Conservation (phyloP, 2,113 vertebrate species). For the Sinocyclocheilus anophthalmus region DNA sequence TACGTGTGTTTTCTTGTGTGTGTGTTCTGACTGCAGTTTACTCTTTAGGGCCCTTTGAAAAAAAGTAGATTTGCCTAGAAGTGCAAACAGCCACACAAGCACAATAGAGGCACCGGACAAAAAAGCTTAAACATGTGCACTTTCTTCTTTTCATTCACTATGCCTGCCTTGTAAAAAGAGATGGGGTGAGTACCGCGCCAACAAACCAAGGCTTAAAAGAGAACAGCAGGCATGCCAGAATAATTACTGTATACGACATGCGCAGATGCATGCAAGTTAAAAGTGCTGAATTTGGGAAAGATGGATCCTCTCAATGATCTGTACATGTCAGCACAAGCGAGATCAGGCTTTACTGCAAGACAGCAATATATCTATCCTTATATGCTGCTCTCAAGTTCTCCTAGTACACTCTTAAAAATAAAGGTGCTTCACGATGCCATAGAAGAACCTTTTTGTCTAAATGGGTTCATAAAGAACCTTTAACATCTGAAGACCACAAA, state of each 20-base stretch:
- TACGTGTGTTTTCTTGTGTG: not conserved
- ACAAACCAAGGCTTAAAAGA: not conserved
- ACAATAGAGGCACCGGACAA: not conserved
- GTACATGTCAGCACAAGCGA: not conserved
- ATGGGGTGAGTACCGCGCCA: slow-evolving; percentile 2
- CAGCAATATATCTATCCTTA: not conserved
- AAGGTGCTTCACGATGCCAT: too few relatives aligned
- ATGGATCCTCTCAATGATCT: not conserved
- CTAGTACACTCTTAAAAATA: not conserved
- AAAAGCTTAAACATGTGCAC: slow-evolving; percentile 40
- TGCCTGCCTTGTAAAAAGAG: not conserved
- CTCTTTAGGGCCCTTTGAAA: slow-evolving; percentile 20
- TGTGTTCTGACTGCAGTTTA: not conserved
- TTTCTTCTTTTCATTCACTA: slow-evolving; percentile 30
- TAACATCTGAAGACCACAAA: too few relatives aligned
- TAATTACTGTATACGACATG: not conserved
- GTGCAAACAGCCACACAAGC: slow-evolving; percentile 35
- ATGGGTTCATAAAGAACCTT: too few relatives aligned
- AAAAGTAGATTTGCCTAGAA: not conserved
- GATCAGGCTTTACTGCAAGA: not conserved
- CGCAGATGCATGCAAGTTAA: not conserved
- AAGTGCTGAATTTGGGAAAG: slow-evolving; percentile 8
- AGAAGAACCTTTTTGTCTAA: too few relatives aligned
- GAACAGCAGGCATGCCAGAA: slow-evolving; percentile 17
- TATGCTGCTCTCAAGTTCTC: not conserved